Evolutionary conservation across 2,113 vertebrate species (phyloP), one percentile per base, ranked within the genome.

Genomic region (Grammomys dolichurus): DNA sequence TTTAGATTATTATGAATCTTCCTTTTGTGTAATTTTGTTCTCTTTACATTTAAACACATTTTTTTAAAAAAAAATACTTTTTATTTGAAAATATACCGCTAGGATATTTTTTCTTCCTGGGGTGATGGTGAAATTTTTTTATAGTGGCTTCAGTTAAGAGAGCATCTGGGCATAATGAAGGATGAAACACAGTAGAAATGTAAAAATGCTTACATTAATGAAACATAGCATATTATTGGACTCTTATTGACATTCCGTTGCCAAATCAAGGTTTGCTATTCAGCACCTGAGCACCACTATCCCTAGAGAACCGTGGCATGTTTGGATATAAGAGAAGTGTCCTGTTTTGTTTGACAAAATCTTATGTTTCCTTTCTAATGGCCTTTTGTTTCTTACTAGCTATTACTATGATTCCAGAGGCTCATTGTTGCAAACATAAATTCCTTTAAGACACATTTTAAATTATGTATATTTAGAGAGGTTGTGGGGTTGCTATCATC

Each of bases 211-310:
- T 93, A 51, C 67, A 91, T 76, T 97, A 98, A 96, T 96, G 87
- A 97, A 94, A 85, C 82, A 51, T 77, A 95, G 63, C 80, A 73
- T 89, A 95, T 93, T 93, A 91, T 48, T 96, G 96, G 87, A 95
- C 85, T 56, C 75, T 97, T 94, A 48, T 12, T 10, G 91, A 84
- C 95, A 96, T 96, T 95, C 70, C 67, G 63, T 96, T 93, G 87
- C 96, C 94, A 97, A 95, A 91, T 94, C 70, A 82, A 93, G 93
- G 73, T 82, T 97, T 24, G 77, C 96, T 97, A 92, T 92, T 93
- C 70, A 86, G 87, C 97, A 97, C 96, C 97, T 97, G 97, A 96
- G 96, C 76, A 92, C 89, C 78, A 43, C 65, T 93, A 51, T 97
- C 95, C 95, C 96, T 88, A 17, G 95, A 96, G 94, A 51, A 77